Evolutionary conservation across 2,888 invertebrate species (phyloP), one percentile per base, ranked within the genome.

Genomic region (Synanthedon vespiformis): DNA sequence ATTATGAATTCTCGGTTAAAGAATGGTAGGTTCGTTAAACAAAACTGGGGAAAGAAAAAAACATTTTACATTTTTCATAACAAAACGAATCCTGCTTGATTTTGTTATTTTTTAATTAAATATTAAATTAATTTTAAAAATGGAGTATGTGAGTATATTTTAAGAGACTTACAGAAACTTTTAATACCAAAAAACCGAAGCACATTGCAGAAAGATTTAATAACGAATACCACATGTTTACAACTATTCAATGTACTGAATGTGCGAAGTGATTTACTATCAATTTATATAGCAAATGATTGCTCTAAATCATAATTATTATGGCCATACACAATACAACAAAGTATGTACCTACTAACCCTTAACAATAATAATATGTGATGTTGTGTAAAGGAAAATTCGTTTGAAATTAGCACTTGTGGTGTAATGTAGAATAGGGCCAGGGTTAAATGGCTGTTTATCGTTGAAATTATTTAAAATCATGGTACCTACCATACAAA

Each of bases 241-340:
- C 44, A 2, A 44, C 14, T 44, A 34, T 44, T 3, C 8, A 14
- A 13, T 44, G 14, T 13, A 44, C 44, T 44, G 44, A 10, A 22
- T 16, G 16, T 48, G 48, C 2, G 22, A 48, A 48, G 6, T 48
- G 12, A 48, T 48, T 48, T 44, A 44, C n/a, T 44, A 44, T 13
- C 44, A 13, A 44, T 65, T 61, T 67, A 62, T 64, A 59, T 56
- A 52, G 27, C 52, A 53, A 52, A 59, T 55, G 54, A 54, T 56
- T 56, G 12, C 44, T 14, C 6, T 14, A 44, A 44, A 44, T 44
- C 44, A 34, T 44, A 14, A 44, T 44, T 13, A 44, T 44, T 13
- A 12, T 44, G 44, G 11, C 44, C 34, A 34, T 6, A 34, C 10
- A 34, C 34, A 34, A 34, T 34, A 44, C 44, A 44, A 13, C 4